Evolutionary conservation across 2,113 vertebrate species (phyloP).

Genomic region (Odobenus rosmarus): DNA sequence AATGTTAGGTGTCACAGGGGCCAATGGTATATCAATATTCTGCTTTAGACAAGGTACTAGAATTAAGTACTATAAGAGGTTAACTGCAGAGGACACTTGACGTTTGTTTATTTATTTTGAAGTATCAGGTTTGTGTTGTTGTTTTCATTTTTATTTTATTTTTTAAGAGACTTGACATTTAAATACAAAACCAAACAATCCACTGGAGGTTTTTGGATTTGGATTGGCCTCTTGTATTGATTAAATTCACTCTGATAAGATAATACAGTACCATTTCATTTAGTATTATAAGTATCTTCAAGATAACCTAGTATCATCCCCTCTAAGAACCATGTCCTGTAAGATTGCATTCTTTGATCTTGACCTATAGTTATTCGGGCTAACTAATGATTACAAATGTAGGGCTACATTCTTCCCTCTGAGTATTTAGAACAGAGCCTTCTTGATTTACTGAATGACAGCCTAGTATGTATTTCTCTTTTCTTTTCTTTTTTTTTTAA

Average conservation of each 20-base stretch:
- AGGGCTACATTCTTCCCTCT: background rate
- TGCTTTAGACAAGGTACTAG: background rate
- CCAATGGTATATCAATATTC: background rate
- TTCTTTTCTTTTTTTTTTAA: background rate
- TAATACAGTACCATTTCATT: background rate
- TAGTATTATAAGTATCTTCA: background rate
- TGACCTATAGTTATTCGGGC: background rate
- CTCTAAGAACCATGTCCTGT: background rate
- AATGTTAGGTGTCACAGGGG: background rate
- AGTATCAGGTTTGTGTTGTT: background rate
- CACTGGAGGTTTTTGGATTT: background rate
- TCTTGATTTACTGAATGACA: slow-evolving; percentile 5
- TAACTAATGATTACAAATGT: background rate
- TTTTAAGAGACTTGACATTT: background rate
- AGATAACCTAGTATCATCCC: background rate
- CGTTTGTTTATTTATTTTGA: background rate
- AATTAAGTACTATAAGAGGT: background rate
- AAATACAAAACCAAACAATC: slow-evolving; percentile 14
- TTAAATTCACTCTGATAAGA: background rate
- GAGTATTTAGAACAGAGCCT: background rate
- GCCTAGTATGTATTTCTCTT: background rate
- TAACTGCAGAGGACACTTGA: background rate
- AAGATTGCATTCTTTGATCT: slow-evolving; percentile 2
- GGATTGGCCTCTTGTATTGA: background rate
- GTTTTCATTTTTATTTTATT: background rate